Base-by-base conservation (phyloP, 2,797 vertebrate genomes). In the Numenius phaeopus region DNA sequence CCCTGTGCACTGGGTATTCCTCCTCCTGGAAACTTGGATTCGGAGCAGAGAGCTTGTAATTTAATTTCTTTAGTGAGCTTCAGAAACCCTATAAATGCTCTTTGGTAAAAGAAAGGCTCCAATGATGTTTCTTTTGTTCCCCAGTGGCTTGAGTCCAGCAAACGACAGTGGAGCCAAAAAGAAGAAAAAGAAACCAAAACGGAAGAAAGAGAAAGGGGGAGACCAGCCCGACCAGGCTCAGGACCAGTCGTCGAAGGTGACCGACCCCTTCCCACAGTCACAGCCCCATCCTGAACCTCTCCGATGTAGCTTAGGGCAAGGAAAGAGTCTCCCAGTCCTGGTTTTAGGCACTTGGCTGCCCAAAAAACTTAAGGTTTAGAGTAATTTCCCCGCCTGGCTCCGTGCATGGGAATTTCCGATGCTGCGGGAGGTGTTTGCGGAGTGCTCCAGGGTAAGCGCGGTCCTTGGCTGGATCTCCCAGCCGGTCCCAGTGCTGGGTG, bases 121-220 rank as follows among this genome's bases (percentile, higher is more conserved):
- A 92, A 34, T 80, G 69, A 42, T 95, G 37, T 97, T 96, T 90
- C 18, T 88, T 97, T 98, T 97, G 83, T 98, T 93, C 96, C 98
- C 20, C 57, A 98, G 99, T 47, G 99, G 99, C 96, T 98, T 98
- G 97, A 99, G 99, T 97, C 98, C 98, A 94, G 98, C 98, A 79
- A 99, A 99, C 76, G 99, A 99, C 96, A 98, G 98, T 3, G 99
- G 99, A 57, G 99, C 99, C 97, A 99, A 99, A 98, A 99, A 99
- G 98, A 99, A 99, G 98, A 99, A 99, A 98, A 99, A 98, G 98
- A 99, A 99, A 98, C 99, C 99, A 86, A 99, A 99, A 96, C 98
- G 99, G 98, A 99, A 99, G 98, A 99, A 99, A 98, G 98, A 99
- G 81, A 99, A 99, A 94, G 98, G 99, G 88, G 98, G 94, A 83